A percentile compares a stretch with the other conserved stretches of the same genome.
These are phyloP conservation scores for Apodemia zela DNA, from an alignment of 2,888 invertebrate genomes.

Conservation along the genomic window DNA sequence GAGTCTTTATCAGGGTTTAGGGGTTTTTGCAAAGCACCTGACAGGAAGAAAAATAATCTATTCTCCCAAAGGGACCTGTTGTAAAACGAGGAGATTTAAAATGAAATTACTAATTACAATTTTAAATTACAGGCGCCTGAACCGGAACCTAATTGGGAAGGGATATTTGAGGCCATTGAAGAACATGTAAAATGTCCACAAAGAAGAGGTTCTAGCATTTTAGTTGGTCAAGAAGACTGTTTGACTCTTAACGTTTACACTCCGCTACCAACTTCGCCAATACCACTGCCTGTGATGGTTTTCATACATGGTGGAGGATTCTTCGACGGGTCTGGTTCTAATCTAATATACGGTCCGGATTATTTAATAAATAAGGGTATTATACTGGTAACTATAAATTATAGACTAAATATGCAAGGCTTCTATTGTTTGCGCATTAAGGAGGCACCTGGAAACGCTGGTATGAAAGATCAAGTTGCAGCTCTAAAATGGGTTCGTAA, in stretches of 20 bases:
- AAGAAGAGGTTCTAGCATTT: slow-evolving; percentile 34
- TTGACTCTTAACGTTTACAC: slow-evolving; percentile 56
- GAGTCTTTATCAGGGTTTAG: too few species aligned
- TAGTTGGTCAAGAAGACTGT: slow-evolving; percentile 52
- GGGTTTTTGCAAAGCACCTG: too few species aligned
- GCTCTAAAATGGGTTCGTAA: slow-evolving; percentile 56
- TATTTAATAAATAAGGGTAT: slow-evolving; percentile 54
- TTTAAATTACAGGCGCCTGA: slow-evolving; percentile 52
- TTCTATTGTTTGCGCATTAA: slow-evolving; percentile 56
- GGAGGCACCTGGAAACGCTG: slow-evolving; percentile 64
- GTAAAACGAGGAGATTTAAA: too few species aligned
- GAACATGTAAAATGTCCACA: slow-evolving; percentile 56
- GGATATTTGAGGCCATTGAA: slow-evolving; percentile 52
- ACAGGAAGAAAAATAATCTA: too few species aligned
- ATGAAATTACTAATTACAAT: background rate
- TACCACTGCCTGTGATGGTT: slow-evolving; percentile 59
- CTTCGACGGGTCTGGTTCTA: slow-evolving; percentile 50
- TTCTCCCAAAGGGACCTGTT: too few species aligned
- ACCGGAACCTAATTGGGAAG: slow-evolving; percentile 55
- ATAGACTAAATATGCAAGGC: slow-evolving; percentile 61
- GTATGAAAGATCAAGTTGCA: slow-evolving; percentile 47
- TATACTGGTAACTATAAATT: slow-evolving; percentile 59
- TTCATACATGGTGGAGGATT: slow-evolving; percentile 67
- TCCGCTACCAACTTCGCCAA: slow-evolving; percentile 38
- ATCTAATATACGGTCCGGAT: slow-evolving; percentile 53